Evolutionary conservation across 2,797 vertebrate genomes (phyloP).

Genomic region (Cichlasoma orientale): DNA sequence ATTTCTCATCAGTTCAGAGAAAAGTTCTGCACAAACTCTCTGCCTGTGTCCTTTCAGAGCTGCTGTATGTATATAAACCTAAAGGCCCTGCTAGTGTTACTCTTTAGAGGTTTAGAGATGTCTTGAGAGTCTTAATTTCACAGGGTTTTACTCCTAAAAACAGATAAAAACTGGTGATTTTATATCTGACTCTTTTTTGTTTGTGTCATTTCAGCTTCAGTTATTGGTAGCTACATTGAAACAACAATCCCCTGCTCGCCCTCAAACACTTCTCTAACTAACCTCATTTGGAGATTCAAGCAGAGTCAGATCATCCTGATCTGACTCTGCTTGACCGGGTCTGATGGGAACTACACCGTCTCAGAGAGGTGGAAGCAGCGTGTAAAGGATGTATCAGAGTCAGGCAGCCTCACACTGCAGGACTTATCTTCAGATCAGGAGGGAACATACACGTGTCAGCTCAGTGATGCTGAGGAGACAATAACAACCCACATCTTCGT

Average conservation of each 20-base stretch:
- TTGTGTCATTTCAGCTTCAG: neutral
- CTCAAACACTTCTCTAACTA: fast-evolving
- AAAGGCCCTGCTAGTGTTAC: too few relatives aligned
- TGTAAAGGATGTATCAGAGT: slow-evolving; percentile 29
- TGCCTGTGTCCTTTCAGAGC: too few relatives aligned
- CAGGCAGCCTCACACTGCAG: slow-evolving; percentile 19
- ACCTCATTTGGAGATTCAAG: slow-evolving; percentile 33
- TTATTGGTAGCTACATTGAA: neutral
- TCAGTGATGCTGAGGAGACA: neutral
- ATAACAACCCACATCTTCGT: neutral
- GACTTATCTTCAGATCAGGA: neutral
- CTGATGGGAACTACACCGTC: fast-evolving
- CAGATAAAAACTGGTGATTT: too few relatives aligned
- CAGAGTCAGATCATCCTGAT: slow-evolving; percentile 16
- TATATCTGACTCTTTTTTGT: neutral
- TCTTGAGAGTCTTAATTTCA: neutral
- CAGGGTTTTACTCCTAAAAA: neutral
- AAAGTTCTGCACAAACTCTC: neutral
- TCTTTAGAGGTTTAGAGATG: too few relatives aligned
- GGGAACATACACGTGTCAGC: slow-evolving; percentile 35
- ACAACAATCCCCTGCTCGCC: neutral
- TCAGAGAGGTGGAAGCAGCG: slow-evolving; percentile 32
- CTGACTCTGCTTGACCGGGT: fast-evolving
- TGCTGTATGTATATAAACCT: too few relatives aligned
- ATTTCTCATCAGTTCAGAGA: neutral